A percentile compares a stretch with the other conserved stretches of the same genome.
phyloP scores from a whole-genome alignment of 2,888 invertebrate genomes.

The Thysanoteuthis rhombus region DNA sequence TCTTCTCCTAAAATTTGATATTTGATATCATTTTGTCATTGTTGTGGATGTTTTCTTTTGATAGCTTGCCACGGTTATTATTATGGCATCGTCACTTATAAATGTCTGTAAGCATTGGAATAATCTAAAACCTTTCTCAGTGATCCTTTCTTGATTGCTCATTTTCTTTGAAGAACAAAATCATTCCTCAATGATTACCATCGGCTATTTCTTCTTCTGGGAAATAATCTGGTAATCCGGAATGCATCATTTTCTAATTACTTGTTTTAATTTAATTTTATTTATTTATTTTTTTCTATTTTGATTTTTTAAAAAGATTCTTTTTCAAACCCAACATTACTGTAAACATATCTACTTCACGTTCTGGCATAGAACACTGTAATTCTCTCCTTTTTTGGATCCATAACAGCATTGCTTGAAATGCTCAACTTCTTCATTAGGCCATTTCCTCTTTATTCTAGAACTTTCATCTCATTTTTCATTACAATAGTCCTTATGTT shows the following conservation, averaged over 20 bases:
- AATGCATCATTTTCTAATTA: background rate
- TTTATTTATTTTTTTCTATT: background rate
- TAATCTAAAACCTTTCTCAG: background rate
- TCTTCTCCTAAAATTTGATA: background rate
- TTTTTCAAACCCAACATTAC: background rate
- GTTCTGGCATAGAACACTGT: slow-evolving; percentile 12
- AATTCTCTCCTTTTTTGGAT: background rate
- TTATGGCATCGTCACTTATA: background rate
- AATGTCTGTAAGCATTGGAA: background rate
- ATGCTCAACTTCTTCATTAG: background rate
- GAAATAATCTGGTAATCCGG: background rate
- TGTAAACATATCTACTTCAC: background rate
- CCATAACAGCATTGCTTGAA: background rate
- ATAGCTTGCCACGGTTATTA: background rate
- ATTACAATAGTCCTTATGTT: background rate
- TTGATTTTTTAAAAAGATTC: background rate
- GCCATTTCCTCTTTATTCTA: background rate
- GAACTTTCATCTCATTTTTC: background rate
- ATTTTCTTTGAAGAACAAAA: background rate
- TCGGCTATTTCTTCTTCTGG: background rate
- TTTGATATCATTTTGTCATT: background rate
- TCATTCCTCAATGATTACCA: background rate
- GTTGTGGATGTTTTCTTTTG: background rate
- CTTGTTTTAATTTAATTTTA: background rate
- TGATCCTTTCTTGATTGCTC: background rate